These are phyloP conservation scores for Ficedula albicollis DNA, from an alignment of 2,797 vertebrate genomes.

Conservation along the genomic window DNA sequence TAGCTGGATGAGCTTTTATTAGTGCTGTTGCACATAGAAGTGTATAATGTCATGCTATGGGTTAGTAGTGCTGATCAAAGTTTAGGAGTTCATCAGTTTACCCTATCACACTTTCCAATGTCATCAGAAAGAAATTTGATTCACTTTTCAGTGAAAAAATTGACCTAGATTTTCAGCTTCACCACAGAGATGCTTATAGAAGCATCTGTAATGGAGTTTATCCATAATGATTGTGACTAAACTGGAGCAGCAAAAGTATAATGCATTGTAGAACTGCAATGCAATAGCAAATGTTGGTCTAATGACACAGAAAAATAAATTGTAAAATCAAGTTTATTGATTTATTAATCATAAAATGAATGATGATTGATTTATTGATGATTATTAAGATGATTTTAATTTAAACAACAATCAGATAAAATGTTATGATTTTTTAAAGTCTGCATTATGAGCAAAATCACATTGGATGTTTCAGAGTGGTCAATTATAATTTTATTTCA, in stretches of 20 bases:
- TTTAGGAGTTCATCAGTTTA: background rate
- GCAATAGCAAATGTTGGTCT: background rate
- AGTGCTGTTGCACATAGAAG: background rate
- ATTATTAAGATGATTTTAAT: background rate
- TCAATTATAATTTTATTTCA: background rate
- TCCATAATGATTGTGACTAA: constrained; percentile 1
- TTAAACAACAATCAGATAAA: background rate
- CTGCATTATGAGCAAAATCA: background rate
- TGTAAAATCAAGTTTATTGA: background rate
- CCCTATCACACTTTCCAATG: background rate
- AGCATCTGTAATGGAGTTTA: constrained; percentile 16
- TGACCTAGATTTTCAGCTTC: constrained; percentile 56
- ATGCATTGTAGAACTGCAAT: background rate
- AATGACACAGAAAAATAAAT: background rate
- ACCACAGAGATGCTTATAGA: background rate
- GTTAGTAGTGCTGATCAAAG: constrained; percentile 15
- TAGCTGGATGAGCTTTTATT: background rate
- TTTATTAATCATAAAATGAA: too few species aligned
- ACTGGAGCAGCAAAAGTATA: background rate
- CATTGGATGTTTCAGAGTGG: background rate
- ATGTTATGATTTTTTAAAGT: background rate
- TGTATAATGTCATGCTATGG: background rate
- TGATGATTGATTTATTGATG: too few species aligned
- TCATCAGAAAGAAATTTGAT: constrained; percentile 42
- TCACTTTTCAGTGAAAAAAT: constrained; percentile 18